Percentiles rank a stretch among this genome's conserved stretches.
phyloP scores from a whole-genome alignment of 2,113 vertebrate genomes.

The Seriola rivoliana region DNA sequence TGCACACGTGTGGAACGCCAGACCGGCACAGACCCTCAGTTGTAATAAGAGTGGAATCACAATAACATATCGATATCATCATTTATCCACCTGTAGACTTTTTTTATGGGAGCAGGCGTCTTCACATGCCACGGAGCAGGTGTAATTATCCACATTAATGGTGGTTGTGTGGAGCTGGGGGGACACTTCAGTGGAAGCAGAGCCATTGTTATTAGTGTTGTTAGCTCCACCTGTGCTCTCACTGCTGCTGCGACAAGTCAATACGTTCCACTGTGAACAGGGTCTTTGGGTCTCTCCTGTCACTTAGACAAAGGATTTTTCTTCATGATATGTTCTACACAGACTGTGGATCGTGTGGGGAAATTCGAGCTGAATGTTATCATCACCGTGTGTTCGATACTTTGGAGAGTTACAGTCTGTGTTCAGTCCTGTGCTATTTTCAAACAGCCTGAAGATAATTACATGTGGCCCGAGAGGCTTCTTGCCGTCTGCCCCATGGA shows the following conservation, averaged over 20 bases:
- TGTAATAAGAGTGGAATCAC: too few species aligned
- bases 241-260: neutral
- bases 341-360: neutral
- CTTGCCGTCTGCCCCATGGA: constrained; percentile 47
- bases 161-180: neutral
- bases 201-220: too few species aligned
- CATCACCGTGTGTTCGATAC: neutral
- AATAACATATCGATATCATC: too few species aligned
- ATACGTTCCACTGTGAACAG: neutral
- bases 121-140: too few species aligned
- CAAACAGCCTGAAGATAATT: constrained; percentile 53
- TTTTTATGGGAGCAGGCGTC: neutral
- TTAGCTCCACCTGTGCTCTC: neutral
- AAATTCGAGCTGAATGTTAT: neutral
- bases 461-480: constrained; percentile 36
- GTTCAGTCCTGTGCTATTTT: constrained; percentile 41
- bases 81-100: too few species aligned
- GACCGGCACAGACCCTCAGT: too few species aligned
- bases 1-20: too few species aligned
- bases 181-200: too few species aligned
- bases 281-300: neutral
- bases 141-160: neutral
- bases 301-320: neutral
- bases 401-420: neutral
- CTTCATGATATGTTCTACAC: neutral